Percentiles rank a stretch among this genome's conserved stretches.
phyloP scores from a whole-genome alignment of 2,888 invertebrate species.

The Phymatocera aterrima region DNA sequence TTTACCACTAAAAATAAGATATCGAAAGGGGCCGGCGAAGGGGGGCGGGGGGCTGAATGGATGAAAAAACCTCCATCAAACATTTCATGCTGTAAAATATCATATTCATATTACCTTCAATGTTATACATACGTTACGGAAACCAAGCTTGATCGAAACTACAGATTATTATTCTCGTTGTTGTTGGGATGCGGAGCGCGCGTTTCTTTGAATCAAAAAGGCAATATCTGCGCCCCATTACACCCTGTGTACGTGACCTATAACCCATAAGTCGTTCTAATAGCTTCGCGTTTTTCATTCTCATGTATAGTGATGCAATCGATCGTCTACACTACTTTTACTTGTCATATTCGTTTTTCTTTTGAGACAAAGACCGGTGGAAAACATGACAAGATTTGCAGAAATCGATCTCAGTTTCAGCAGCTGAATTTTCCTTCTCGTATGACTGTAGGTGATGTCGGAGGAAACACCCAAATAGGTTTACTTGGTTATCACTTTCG shows the following conservation, averaged over 20 bases:
- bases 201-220: constrained; percentile 17
- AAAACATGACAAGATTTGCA: no score
- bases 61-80: background rate
- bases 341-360: constrained; percentile 1
- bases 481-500: no score
- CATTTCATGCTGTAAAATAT: background rate
- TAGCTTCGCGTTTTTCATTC: constrained; percentile 30
- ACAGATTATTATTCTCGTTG: background rate
- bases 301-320: background rate
- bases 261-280: constrained; percentile 37
- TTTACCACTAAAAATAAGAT: no score
- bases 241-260: constrained; percentile 37
- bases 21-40: background rate
- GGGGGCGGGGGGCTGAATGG: background rate
- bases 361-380: no score
- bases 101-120: background rate
- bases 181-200: constrained; percentile 21
- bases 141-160: no score
- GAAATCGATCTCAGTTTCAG: no score
- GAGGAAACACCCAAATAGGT: no score
- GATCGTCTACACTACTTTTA: background rate
- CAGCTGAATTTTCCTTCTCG: no score
- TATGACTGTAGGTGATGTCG: no score
- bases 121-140: background rate
- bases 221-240: constrained; percentile 39